Conservation (phyloP, 2,113 vertebrate genomes). For the Myanophis thanlyinensis region DNA sequence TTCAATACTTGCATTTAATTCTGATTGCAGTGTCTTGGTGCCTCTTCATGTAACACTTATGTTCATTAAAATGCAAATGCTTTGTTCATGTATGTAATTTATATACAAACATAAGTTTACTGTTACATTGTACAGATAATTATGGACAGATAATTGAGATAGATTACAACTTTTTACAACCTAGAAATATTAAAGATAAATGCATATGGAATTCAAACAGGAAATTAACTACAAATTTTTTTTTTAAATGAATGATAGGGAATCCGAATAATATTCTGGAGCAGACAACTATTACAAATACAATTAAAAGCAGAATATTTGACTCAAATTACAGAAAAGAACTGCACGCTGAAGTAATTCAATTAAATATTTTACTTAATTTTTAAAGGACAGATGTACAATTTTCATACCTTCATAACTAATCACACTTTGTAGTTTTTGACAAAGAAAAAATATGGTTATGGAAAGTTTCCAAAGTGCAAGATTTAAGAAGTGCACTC, state of each 20-base stretch:
- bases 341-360: constrained; percentile 19
- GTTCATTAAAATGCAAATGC: background rate
- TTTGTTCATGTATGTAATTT: background rate
- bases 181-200: background rate
- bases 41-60: background rate
- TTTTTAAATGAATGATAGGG: background rate
- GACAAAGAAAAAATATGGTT: constrained; percentile 42
- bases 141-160: background rate
- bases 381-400: constrained; percentile 53
- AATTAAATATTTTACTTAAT: constrained; percentile 49
- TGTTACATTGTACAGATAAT: background rate
- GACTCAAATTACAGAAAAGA: constrained; percentile 27
- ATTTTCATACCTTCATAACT: constrained; percentile 48
- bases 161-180: background rate
- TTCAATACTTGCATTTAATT: background rate
- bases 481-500: constrained; percentile 37
- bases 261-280: background rate
- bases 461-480: constrained; percentile 50
- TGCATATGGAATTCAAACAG: background rate
- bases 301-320: background rate
- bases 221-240: background rate
- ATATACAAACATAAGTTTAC: background rate
- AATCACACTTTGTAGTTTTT: constrained; percentile 18
- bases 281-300: background rate
- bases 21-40: background rate